Percentiles rank a stretch among this genome's conserved stretches.
Evolutionary conservation across 2,888 invertebrate genomes (phyloP).

Genomic region (Uloborus plumipes): DNA sequence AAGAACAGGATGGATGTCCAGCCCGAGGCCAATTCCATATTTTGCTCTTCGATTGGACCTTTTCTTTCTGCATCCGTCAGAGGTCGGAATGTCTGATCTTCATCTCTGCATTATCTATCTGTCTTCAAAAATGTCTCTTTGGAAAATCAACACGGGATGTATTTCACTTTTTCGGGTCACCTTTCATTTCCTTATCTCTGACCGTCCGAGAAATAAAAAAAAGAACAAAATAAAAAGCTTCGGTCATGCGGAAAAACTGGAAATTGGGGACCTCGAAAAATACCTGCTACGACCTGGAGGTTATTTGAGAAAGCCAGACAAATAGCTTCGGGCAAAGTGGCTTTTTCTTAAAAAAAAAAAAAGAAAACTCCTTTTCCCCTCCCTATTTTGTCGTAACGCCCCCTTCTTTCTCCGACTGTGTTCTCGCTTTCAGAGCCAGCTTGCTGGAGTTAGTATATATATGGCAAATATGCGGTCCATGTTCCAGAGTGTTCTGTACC

Average conservation of each 20-base stretch:
- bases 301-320: slow-evolving; percentile 57
- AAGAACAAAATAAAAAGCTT: slow-evolving; percentile 5
- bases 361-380: not conserved
- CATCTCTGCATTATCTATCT: no score
- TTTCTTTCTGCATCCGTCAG: no score
- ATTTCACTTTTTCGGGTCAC: slow-evolving; percentile 35
- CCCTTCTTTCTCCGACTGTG: slow-evolving; percentile 10
- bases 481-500: no score
- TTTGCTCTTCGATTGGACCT: no score
- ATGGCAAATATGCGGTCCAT: no score
- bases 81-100: no score
- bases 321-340: slow-evolving; percentile 37
- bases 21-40: no score
- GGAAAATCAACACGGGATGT: not conserved
- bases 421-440: no score
- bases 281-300: slow-evolving; percentile 42
- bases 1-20: no score
- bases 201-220: no score
- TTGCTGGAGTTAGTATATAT: no score
- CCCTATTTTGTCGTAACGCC: not conserved
- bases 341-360: not conserved
- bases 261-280: slow-evolving; percentile 25
- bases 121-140: no score
- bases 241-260: slow-evolving; percentile 45
- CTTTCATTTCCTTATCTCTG: slow-evolving; percentile 51